These are phyloP conservation scores for Thumatha senex DNA, from an alignment of 2,888 invertebrate species.

Conservation along the genomic window DNA sequence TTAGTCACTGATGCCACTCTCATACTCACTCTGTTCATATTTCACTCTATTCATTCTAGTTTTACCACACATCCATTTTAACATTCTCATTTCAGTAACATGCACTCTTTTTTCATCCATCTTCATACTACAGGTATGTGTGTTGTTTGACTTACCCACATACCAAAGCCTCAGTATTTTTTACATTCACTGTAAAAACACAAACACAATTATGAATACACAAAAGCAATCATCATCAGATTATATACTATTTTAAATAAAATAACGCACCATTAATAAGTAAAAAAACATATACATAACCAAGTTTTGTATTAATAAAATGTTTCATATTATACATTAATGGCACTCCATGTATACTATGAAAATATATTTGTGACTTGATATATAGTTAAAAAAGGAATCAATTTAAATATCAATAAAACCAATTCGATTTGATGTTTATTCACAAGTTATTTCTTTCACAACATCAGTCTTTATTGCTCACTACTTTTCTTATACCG, in stretches of 20 bases:
- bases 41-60: too few species aligned
- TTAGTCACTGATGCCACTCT: too few species aligned
- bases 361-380: not conserved
- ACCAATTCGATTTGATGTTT: slow-evolving; percentile 17
- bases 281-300: not conserved
- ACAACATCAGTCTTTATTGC: slow-evolving; percentile 27
- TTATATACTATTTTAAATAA: too few species aligned
- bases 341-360: not conserved
- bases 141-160: slow-evolving; percentile 6
- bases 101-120: not conserved
- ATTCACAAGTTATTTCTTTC: slow-evolving; percentile 18
- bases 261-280: not conserved
- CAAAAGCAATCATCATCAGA: not conserved
- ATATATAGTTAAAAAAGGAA: not conserved
- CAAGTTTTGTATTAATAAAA: not conserved
- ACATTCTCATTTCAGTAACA: too few species aligned
- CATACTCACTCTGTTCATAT: too few species aligned
- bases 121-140: not conserved
- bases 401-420: slow-evolving; percentile 25
- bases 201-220: not conserved
- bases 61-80: too few species aligned
- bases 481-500: slow-evolving; percentile 9
- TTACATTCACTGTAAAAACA: slow-evolving; percentile 23
- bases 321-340: not conserved
- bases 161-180: not conserved